phyloP scores from a whole-genome alignment of 2,113 vertebrate species.

The Alces alces region DNA sequence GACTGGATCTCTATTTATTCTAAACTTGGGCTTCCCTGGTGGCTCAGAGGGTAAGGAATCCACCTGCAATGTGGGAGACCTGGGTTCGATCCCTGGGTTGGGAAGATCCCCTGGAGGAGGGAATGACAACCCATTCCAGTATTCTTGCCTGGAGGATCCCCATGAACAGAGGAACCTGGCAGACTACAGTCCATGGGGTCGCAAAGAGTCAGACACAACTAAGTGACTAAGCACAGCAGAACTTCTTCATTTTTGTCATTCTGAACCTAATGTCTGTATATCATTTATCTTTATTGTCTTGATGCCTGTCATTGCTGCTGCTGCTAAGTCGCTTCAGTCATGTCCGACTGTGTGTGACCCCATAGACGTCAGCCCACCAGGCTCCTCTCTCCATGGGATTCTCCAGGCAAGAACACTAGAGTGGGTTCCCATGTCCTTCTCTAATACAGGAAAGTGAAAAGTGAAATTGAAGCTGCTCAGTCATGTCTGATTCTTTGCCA shows the following conservation, averaged over 20 bases:
- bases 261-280: neutral
- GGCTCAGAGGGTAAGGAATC: neutral
- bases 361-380: neutral
- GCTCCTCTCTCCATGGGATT: neutral
- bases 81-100: neutral
- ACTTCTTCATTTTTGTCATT: neutral
- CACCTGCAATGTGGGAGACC: neutral
- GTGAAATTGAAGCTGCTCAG: neutral
- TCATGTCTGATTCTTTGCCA: fast-evolving
- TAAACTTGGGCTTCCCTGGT: neutral
- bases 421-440: neutral
- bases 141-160: neutral
- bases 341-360: neutral
- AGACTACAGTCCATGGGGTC: neutral
- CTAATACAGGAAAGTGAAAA: neutral
- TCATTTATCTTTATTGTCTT: neutral
- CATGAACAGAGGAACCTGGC: neutral
- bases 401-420: neutral
- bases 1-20: neutral
- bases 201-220: neutral
- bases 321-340: neutral
- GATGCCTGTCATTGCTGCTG: neutral
- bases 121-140: neutral
- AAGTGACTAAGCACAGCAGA: neutral
- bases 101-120: neutral